Conservation (phyloP, 2,113 vertebrate genomes). For the Gopherus evgoodei region DNA sequence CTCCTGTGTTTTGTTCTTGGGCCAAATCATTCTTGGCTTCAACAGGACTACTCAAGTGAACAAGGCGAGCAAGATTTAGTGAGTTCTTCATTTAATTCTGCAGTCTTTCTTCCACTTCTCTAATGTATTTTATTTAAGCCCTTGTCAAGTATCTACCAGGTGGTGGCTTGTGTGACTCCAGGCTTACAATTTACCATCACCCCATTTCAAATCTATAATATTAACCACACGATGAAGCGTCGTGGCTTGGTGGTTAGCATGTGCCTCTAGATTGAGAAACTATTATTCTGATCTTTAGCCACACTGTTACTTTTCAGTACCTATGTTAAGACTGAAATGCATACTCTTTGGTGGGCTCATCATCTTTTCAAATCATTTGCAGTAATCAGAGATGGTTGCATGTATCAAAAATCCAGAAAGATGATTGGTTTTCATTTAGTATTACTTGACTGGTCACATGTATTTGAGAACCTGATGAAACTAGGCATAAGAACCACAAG, state of each 20-base stretch:
- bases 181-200: neutral
- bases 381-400: conserved; percentile 17
- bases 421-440: neutral
- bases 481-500: neutral
- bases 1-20: conserved; percentile 34
- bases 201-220: neutral
- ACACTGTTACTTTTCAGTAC: neutral
- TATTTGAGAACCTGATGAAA: conserved; percentile 19
- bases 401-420: conserved; percentile 12
- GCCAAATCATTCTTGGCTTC: conserved; percentile 42
- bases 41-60: neutral
- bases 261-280: conserved; percentile 52
- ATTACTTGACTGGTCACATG: conserved; percentile 4
- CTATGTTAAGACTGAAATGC: conserved; percentile 38
- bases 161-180: neutral
- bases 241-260: conserved; percentile 14
- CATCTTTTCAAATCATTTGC: conserved; percentile 47
- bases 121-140: neutral
- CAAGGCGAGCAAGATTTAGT: neutral
- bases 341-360: conserved; percentile 49
- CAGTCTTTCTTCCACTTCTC: neutral
- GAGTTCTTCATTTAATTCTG: conserved; percentile 24
- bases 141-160: too few relatives aligned
- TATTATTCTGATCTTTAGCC: neutral
- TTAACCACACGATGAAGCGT: neutral